Evolutionary conservation across 2,888 invertebrate species (phyloP), one percentile per base, ranked within the genome.

Genomic region (Drosophila stalkeri): DNA sequence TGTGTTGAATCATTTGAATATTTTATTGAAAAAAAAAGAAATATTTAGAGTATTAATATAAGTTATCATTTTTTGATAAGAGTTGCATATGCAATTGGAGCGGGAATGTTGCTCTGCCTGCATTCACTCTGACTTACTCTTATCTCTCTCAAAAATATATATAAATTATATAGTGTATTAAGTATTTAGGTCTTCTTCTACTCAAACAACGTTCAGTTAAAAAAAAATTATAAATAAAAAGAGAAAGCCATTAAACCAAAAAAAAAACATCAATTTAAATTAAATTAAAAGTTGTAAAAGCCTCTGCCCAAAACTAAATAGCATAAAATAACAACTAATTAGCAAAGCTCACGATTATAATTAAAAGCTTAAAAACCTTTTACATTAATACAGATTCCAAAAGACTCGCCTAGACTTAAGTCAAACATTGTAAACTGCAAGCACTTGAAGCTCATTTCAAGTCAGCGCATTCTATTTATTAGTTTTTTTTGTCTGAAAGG

Each of bases 381-480:
- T 31, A 18, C 35, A 18, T 14, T 2, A 27, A 27, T 9, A 27
- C 18, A 4, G 2, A 41, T 49, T 41, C 20, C 20, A 12, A 2
- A 8, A 23, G 47, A 16, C 46, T 14, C 20, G 23, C n/a, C 39
- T n/a, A 60, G 43, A 16, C 44, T 33, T 64, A 31, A 54, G 27
- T 11, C 7, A 31, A 63, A 63, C 47, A 51, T 16, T 12, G 31
- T 33, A 51, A 62, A n/a, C 35, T 41, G 47, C 20, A 46, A 51
- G 20, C 14, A 11, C 6, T 31, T 3, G 18, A 14, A 60, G 59
- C 57, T 55, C 41, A 63, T 63, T 46, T 60, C 41, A 23, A 47
- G 23, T 31, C 49, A n/a, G 49, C 31, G 49, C 41, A 8, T 66
- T 66, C n/a, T 18, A 33, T 43, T 27, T 59, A 60, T 60, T 66